These are phyloP conservation scores for Menidia beryllina DNA, from an alignment of 2,113 vertebrate genomes.

Conservation along the genomic window DNA sequence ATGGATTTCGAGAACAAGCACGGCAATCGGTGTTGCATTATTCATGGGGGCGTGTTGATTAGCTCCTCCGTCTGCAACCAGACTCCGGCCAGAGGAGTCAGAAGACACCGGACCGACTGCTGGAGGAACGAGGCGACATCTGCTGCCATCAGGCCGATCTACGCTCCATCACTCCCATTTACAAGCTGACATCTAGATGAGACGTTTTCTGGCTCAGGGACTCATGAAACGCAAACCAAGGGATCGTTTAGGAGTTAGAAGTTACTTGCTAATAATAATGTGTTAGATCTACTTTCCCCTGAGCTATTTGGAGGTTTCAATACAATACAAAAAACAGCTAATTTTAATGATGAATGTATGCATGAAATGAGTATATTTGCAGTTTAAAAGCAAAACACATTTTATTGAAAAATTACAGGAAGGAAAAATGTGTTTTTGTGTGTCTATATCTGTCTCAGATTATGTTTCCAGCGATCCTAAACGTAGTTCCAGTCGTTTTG, in stretches of 20 bases:
- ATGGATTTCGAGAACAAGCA: constrained; percentile 69
- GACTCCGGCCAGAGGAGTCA: constrained; percentile 48
- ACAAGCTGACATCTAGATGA: neutral
- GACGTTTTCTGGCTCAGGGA: neutral
- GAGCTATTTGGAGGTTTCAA: too few species aligned
- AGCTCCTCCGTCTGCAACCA: constrained; percentile 65
- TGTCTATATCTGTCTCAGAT: too few species aligned
- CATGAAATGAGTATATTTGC: too few species aligned
- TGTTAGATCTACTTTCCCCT: too few species aligned
- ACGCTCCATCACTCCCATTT: neutral
- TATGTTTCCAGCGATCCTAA: too few species aligned
- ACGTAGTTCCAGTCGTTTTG: too few species aligned
- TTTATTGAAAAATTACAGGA: too few species aligned
- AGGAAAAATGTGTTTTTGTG: too few species aligned
- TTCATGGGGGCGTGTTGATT: constrained; percentile 73
- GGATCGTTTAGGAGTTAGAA: neutral
- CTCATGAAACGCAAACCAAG: neutral
- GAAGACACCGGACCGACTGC: constrained; percentile 39
- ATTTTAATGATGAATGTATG: too few species aligned
- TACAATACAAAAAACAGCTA: too few species aligned
- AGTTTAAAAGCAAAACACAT: too few species aligned
- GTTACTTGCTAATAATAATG: too few species aligned
- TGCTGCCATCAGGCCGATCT: constrained; percentile 7
- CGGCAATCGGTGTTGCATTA: constrained; percentile 72
- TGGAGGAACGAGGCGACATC: constrained; percentile 28